Evolutionary conservation across 2,113 vertebrate species (phyloP).

Genomic region (Diadophis punctatus): DNA sequence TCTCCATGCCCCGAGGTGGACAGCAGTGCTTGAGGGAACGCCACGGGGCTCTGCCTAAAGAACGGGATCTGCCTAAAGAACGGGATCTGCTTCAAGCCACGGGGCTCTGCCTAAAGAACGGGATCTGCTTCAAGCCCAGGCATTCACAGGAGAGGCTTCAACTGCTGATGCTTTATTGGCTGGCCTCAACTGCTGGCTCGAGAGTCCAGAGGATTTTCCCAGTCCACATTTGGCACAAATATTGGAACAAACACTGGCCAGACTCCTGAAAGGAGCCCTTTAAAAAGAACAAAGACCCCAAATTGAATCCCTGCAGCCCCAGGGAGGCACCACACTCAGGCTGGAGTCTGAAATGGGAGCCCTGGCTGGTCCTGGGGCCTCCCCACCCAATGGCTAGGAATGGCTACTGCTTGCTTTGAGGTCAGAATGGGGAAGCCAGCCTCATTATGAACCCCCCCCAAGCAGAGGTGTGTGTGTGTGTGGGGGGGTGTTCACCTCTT

Average conservation of each 20-base stretch:
- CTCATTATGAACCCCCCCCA: not conserved
- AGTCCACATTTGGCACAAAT: not conserved
- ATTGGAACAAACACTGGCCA: not conserved
- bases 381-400: not conserved
- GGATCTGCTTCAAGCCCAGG: fast-evolving
- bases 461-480: no score
- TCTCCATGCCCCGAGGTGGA: not conserved
- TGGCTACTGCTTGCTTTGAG: not conserved
- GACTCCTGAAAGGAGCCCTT: fast-evolving
- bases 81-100: not conserved
- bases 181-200: not conserved
- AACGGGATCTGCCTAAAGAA: no score
- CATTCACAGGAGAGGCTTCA: not conserved
- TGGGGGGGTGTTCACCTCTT: slow-evolving; percentile 67
- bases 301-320: not conserved
- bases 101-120: no score
- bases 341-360: not conserved
- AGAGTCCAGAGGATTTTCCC: not conserved
- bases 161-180: not conserved
- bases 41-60: fast-evolving
- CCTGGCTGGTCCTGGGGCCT: not conserved
- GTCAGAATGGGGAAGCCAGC: not conserved
- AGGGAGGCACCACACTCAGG: not conserved
- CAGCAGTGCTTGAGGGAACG: not conserved
- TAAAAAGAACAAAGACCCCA: not conserved